phyloP scores from a whole-genome alignment of 2,888 invertebrate species.

The Endomychus coccineus region DNA sequence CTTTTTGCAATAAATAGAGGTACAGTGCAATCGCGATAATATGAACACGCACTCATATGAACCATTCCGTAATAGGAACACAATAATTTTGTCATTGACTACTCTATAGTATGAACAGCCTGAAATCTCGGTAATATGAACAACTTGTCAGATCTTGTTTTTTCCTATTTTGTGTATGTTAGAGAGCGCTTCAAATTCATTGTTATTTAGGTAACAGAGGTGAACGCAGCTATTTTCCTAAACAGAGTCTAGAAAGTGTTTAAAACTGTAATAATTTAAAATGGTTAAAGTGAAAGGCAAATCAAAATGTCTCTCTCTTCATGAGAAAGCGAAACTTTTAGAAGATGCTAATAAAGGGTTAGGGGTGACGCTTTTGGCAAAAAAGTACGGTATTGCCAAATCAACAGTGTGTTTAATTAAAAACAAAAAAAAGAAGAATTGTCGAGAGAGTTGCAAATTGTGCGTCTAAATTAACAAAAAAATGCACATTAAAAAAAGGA shows the following conservation, averaged over 20 bases:
- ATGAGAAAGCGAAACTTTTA: slow-evolving; percentile 2
- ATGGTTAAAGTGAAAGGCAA: slow-evolving; percentile 1
- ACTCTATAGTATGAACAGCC: no score
- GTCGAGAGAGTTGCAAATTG: neutral
- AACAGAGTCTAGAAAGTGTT: no score
- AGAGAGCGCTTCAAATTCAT: no score
- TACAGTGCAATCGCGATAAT: no score
- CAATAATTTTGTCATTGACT: neutral
- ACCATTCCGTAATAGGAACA: slow-evolving; percentile 2
- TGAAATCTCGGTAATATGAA: slow-evolving; percentile 4
- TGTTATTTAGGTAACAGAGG: no score
- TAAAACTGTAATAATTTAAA: no score
- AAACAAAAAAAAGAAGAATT: neutral
- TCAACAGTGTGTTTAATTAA: slow-evolving; percentile 5
- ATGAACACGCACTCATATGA: slow-evolving; percentile 5
- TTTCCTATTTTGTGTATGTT: slow-evolving; percentile 1
- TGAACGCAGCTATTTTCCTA: no score
- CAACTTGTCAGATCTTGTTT: slow-evolving; percentile 2
- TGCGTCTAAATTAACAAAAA: neutral
- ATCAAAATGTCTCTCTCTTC: slow-evolving; percentile 1
- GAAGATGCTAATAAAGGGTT: slow-evolving; percentile 2
- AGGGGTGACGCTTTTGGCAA: slow-evolving; percentile 3
- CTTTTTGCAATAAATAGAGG: no score
- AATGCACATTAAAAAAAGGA: slow-evolving; percentile 1
- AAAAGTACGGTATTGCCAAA: slow-evolving; percentile 5